phyloP scores from a whole-genome alignment of 2,113 vertebrate genomes.

The Cheilinus undulatus region DNA sequence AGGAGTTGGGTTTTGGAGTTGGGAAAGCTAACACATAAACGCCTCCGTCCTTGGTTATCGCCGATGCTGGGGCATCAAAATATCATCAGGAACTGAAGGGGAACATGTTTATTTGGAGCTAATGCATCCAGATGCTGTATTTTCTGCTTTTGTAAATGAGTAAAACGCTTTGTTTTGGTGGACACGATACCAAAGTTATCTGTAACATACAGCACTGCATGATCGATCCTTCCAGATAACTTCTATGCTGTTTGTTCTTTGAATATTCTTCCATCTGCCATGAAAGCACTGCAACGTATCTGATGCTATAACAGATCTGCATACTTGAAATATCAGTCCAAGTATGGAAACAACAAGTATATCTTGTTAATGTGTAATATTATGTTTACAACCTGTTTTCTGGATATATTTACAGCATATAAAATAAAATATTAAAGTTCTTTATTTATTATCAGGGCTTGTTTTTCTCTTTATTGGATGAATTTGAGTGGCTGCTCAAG shows the following conservation, averaged over 20 bases:
- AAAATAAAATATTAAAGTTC: constrained; percentile 50
- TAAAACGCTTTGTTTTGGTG: constrained; percentile 37
- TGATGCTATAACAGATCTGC: constrained; percentile 49
- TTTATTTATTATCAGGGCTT: constrained; percentile 58
- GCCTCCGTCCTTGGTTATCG: no score
- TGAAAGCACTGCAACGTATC: constrained; percentile 52
- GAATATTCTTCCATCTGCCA: constrained; percentile 60
- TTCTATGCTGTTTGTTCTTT: constrained; percentile 47
- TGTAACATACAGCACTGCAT: constrained; percentile 71
- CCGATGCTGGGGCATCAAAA: no score
- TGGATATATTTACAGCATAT: constrained; percentile 53
- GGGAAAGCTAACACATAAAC: no score
- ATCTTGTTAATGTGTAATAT: constrained; percentile 47
- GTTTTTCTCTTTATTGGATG: background rate
- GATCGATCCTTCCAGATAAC: constrained; percentile 67
- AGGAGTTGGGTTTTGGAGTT: no score
- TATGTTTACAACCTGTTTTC: constrained; percentile 60
- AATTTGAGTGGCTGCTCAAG: no score
- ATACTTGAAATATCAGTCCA: constrained; percentile 50
- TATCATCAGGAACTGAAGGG: no score
- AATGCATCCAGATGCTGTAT: constrained; percentile 33
- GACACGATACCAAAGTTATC: constrained; percentile 63
- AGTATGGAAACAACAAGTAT: constrained; percentile 38
- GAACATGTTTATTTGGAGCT: background rate
- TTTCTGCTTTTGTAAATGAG: constrained; percentile 44